phyloP scores from a whole-genome alignment of 2,797 vertebrate species.

The Enteromius anoplus region DNA sequence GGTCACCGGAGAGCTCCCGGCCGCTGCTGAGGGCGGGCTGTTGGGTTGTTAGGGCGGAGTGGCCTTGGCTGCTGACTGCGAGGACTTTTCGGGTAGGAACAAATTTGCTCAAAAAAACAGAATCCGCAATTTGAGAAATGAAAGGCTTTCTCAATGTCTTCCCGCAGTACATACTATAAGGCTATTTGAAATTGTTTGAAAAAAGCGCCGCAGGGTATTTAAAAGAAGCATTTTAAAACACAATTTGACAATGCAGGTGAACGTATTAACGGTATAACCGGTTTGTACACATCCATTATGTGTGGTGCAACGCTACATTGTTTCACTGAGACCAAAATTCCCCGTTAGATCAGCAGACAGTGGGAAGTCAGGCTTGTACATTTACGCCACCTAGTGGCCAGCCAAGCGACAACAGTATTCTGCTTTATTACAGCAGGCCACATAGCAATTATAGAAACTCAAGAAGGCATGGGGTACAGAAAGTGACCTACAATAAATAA shows the following conservation, averaged over 20 bases:
- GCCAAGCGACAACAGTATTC: not conserved
- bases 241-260: not conserved
- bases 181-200: not conserved
- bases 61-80: not conserved
- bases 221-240: not conserved
- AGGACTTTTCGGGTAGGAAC: not conserved
- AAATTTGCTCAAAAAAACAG: not conserved
- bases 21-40: not conserved
- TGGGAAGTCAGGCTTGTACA: not conserved
- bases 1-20: slow-evolving; percentile 32
- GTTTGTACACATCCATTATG: not conserved
- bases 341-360: not conserved
- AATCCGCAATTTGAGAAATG: not conserved
- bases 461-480: not conserved
- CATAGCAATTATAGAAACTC: not conserved
- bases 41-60: not conserved
- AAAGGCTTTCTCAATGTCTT: not conserved
- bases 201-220: not conserved
- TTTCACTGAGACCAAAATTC: not conserved
- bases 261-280: not conserved
- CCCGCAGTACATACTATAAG: not conserved
- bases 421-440: not conserved
- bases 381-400: slow-evolving; percentile 41
- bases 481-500: not conserved
- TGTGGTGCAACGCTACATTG: no score